Evolutionary conservation across 1,140 invertebrate species (phyloP).

Genomic region (Temnothorax curvispinosus): DNA sequence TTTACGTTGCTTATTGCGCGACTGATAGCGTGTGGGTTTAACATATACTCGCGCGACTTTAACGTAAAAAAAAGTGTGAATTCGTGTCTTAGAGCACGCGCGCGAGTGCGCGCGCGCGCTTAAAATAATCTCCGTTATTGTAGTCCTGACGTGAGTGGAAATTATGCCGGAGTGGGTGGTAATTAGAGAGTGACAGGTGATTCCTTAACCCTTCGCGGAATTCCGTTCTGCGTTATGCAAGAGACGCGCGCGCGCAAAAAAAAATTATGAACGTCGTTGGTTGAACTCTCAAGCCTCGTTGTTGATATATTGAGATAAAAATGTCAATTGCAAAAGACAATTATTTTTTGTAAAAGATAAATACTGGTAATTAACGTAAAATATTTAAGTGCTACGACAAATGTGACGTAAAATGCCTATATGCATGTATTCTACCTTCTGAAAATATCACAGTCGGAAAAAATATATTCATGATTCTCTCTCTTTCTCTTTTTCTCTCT

Average conservation of each 20-base stretch:
- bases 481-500: neutral
- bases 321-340: neutral
- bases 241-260: neutral
- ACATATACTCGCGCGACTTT: neutral
- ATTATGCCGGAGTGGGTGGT: neutral
- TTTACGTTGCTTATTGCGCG: constrained; percentile 12
- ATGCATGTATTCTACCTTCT: neutral
- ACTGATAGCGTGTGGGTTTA: neutral
- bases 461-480: neutral
- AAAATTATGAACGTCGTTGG: neutral
- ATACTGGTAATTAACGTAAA: neutral
- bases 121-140: constrained; percentile 22
- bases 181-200: constrained; percentile 40
- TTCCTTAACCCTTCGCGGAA: constrained; percentile 23
- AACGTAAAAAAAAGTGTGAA: constrained; percentile 1
- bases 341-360: neutral
- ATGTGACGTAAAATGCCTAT: neutral
- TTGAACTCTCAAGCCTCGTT: neutral
- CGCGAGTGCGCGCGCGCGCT: neutral
- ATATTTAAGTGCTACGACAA: neutral
- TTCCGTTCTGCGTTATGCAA: constrained; percentile 21
- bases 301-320: neutral
- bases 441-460: neutral
- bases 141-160: neutral
- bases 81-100: neutral